phyloP scores from a whole-genome alignment of 1,140 invertebrate species.

The Octopus sinensis region DNA sequence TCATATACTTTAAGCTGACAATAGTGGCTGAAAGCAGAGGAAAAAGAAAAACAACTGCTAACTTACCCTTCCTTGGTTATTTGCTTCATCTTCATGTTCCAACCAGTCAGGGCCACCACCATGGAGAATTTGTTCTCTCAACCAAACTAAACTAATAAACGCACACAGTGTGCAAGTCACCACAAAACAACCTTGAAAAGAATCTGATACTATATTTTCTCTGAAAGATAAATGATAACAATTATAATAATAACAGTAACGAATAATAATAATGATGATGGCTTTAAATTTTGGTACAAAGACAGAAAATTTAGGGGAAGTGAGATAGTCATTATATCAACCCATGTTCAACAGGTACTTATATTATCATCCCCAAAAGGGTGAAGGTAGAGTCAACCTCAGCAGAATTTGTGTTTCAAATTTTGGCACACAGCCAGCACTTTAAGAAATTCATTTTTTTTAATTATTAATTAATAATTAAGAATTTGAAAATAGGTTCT shows the following conservation, averaged over 20 bases:
- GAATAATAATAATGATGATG: no score
- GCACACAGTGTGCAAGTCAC: slow-evolving; percentile 94
- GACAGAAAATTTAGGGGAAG: no score
- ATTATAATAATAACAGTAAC: not conserved
- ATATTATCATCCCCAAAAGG: no score
- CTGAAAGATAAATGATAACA: slow-evolving; percentile 49
- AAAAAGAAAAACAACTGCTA: not conserved
- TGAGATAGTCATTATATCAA: no score
- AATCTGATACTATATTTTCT: slow-evolving; percentile 88
- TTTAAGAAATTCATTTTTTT: no score
- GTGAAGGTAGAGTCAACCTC: no score
- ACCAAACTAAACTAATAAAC: slow-evolving; percentile 92
- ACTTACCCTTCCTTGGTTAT: slow-evolving; percentile 37
- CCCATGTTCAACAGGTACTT: no score
- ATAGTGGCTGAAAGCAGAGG: not conserved
- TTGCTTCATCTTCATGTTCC: slow-evolving; percentile 61
- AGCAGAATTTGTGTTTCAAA: no score
- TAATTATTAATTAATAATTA: no score
- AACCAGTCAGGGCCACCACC: slow-evolving; percentile 95
- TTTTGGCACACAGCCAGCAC: no score
- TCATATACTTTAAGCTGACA: not conserved
- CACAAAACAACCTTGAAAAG: slow-evolving; percentile 94
- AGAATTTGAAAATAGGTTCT: no score
- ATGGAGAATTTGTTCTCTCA: slow-evolving; percentile 95
- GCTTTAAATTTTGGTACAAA: no score